Evolutionary conservation across 2,888 invertebrate species (phyloP).

Genomic region (Dioctria rufipes): DNA sequence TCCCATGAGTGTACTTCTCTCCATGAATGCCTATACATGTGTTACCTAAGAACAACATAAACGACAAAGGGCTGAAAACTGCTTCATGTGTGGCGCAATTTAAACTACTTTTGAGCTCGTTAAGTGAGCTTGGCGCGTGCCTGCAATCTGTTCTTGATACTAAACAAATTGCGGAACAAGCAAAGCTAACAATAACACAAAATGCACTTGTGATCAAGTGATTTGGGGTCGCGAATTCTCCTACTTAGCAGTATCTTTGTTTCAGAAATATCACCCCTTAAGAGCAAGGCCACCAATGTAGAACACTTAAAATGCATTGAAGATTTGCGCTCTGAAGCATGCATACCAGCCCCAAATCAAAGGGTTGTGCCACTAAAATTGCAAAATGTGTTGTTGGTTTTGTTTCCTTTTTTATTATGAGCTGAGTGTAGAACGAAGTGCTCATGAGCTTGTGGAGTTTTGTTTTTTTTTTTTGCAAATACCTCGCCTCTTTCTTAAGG

Average conservation of each 20-base stretch:
- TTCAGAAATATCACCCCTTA: constrained; percentile 26
- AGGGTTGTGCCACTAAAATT: constrained; percentile 9
- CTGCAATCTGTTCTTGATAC: constrained; percentile 43
- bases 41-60: background rate
- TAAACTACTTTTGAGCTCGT: constrained; percentile 20
- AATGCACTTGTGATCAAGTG: constrained; percentile 29
- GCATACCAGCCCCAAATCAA: constrained; percentile 11
- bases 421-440: background rate
- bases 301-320: background rate
- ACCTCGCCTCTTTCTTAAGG: constrained; percentile 22
- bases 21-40: constrained; percentile 13
- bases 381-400: constrained; percentile 7
- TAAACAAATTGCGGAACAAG: constrained; percentile 45
- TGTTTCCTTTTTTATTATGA: background rate
- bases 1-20: background rate
- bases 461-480: constrained; percentile 33
- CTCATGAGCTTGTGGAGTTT: background rate
- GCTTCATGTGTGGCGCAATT: constrained; percentile 49
- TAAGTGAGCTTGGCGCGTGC: constrained; percentile 45
- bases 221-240: constrained; percentile 36
- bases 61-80: constrained; percentile 15
- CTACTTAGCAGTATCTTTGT: constrained; percentile 27
- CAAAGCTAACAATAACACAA: constrained; percentile 35
- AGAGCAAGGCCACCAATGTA: constrained; percentile 46
- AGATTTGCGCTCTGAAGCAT: background rate